phyloP scores from a whole-genome alignment of 2,113 vertebrate genomes.

The Pygoscelis adeliae region DNA sequence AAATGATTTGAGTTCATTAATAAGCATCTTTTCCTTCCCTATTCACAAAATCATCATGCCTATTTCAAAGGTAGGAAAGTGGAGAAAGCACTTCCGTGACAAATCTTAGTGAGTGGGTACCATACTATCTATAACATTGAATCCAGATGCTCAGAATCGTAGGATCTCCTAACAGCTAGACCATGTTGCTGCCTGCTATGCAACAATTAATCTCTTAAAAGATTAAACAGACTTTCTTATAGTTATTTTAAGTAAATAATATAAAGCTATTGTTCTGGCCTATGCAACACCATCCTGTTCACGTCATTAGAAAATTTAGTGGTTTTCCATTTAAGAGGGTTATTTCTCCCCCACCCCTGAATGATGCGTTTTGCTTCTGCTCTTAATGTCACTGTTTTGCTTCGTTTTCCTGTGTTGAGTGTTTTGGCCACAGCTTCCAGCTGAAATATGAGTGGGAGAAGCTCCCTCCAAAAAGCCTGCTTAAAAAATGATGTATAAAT shows the following conservation, averaged over 20 bases:
- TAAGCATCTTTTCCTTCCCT: background rate
- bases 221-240: conserved; percentile 49
- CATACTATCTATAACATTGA: background rate
- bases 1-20: background rate
- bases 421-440: conserved; percentile 48
- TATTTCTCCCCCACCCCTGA: conserved; percentile 52
- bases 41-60: background rate
- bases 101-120: background rate
- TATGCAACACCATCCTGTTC: conserved; percentile 68
- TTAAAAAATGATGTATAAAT: background rate
- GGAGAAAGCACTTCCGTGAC: background rate
- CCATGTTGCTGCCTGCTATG: background rate
- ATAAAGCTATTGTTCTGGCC: conserved; percentile 67
- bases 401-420: conserved; percentile 62
- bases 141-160: background rate
- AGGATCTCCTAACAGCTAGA: background rate
- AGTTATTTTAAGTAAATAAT: conserved; percentile 63
- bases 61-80: background rate
- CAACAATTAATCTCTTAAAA: conserved; percentile 8
- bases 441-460: conserved; percentile 53
- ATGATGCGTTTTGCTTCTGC: conserved; percentile 52
- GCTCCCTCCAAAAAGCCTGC: background rate
- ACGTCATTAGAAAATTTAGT: conserved; percentile 63
- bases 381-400: conserved; percentile 60
- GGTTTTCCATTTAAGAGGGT: conserved; percentile 54